These are phyloP conservation scores for Anguilla japonica DNA, from an alignment of 2,113 vertebrate species.

Conservation along the genomic window DNA sequence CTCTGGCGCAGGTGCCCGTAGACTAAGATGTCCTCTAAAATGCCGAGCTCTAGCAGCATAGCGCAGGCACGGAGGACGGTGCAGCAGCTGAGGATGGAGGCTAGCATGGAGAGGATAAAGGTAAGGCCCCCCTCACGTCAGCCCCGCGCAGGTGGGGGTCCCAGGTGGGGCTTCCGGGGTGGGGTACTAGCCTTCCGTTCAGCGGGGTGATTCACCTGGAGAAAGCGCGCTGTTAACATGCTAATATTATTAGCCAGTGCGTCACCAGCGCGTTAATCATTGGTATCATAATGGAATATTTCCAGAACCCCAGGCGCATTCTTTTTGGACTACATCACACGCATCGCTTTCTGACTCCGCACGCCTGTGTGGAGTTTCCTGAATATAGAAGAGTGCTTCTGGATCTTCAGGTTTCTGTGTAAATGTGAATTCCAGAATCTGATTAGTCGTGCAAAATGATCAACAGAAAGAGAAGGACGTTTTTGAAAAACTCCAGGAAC, in stretches of 20 bases:
- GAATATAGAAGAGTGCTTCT: background rate
- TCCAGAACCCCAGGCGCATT: too few relatives aligned
- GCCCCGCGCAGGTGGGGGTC: too few relatives aligned
- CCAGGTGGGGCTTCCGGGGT: background rate
- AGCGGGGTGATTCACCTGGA: too few relatives aligned
- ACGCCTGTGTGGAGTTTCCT: background rate
- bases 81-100: conserved; percentile 87
- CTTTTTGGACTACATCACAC: background rate
- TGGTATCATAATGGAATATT: too few relatives aligned
- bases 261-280: too few relatives aligned
- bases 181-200: background rate
- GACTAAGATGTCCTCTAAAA: conserved; percentile 86
- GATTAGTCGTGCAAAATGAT: background rate
- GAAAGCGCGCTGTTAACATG: too few relatives aligned
- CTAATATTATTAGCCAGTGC: too few relatives aligned
- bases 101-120: conserved; percentile 94
- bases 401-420: background rate
- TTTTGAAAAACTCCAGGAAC: background rate
- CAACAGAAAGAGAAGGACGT: background rate
- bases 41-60: conserved; percentile 83
- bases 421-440: background rate
- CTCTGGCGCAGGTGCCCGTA: conserved; percentile 37
- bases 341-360: background rate
- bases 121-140: conserved; percentile 56
- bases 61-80: conserved; percentile 81